Conservation (phyloP, 1,140 invertebrate species). For the Lordiphosa clarofinis region DNA sequence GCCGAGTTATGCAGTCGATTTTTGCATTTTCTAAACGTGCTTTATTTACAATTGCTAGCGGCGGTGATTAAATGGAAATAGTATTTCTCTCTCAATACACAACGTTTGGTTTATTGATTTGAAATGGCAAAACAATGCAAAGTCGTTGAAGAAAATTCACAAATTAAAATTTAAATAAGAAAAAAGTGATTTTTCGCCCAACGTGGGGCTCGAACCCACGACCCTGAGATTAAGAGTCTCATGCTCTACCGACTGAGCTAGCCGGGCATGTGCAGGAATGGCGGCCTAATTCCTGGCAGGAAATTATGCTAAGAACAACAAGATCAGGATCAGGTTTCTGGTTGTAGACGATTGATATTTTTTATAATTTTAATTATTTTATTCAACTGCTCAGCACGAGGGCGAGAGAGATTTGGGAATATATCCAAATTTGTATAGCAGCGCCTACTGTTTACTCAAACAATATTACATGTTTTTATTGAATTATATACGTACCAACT, state of each 20-base stretch:
- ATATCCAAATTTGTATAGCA: no score
- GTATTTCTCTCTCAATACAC: neutral
- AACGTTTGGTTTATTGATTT: constrained; percentile 12
- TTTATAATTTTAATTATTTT: no score
- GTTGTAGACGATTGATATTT: no score
- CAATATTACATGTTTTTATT: no score
- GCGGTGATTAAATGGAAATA: constrained; percentile 23
- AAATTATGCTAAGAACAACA: no score
- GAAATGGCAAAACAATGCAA: constrained; percentile 21
- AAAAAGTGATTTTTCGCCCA: constrained; percentile 82
- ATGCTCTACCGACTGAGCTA: constrained; percentile 95
- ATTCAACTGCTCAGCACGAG: no score
- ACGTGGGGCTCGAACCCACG: constrained; percentile 94
- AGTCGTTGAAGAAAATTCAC: constrained; percentile 12
- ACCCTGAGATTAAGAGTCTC: constrained; percentile 95
- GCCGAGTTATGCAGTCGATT: constrained; percentile 35
- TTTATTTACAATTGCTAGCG: constrained; percentile 36
- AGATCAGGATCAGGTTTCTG: no score
- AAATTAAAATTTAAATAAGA: neutral
- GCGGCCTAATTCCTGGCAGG: no score
- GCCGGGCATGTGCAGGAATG: constrained; percentile 82
- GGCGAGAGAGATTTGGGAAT: no score
- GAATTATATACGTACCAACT: no score
- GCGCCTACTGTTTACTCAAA: no score
- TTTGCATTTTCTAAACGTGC: constrained; percentile 53